Conservation (phyloP, 2,888 invertebrate genomes). For the Eristalis pertinax region DNA sequence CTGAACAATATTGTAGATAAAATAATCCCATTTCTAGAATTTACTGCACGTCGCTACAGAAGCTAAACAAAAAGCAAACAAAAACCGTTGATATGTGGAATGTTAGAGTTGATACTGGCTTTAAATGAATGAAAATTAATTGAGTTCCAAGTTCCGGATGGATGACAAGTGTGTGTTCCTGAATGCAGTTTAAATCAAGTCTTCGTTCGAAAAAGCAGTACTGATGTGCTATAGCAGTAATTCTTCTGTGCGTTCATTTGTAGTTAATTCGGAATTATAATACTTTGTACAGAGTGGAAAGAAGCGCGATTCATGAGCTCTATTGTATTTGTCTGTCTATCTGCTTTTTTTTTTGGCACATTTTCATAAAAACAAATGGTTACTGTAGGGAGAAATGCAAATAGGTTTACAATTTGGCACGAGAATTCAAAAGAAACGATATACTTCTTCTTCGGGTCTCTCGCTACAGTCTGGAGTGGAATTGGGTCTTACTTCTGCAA, state of each 20-base stretch:
- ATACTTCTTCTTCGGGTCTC: too few species aligned
- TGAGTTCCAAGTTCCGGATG: background rate
- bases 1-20: background rate
- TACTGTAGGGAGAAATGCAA: too few species aligned
- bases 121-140: background rate
- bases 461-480: too few species aligned
- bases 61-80: background rate
- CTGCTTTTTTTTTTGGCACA: too few species aligned
- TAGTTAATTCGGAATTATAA: background rate
- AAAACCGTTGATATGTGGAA: slow-evolving; percentile 66
- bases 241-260: background rate
- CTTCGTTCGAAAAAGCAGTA: background rate
- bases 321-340: background rate
- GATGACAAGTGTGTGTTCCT: background rate
- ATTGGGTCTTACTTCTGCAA: too few species aligned
- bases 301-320: background rate
- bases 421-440: too few species aligned
- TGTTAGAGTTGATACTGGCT: slow-evolving; percentile 53
- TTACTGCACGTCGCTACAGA: background rate
- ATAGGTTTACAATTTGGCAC: too few species aligned
- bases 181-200: background rate
- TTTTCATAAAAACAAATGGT: too few species aligned
- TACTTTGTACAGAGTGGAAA: background rate
- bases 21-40: background rate
- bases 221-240: background rate